A percentile compares a stretch with the other conserved stretches of the same genome.
Conservation (phyloP, 2,113 vertebrate species). For the Emydocephalus ijimae region DNA sequence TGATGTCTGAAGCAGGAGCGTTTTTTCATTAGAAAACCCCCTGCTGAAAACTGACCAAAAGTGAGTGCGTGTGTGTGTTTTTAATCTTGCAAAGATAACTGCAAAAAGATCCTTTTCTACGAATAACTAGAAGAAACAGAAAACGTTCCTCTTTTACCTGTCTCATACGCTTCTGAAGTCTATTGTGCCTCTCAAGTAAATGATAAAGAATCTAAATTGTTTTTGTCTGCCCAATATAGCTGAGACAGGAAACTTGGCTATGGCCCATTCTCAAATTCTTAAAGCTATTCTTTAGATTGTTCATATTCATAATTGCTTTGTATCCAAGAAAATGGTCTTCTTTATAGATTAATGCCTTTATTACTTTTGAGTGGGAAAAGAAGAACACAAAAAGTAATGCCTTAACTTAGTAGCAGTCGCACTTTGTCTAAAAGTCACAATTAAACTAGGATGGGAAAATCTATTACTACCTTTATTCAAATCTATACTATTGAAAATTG, state of each 20-base stretch:
- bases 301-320: not conserved
- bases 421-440: constrained; percentile 4
- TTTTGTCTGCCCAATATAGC: not conserved
- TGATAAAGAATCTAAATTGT: not conserved
- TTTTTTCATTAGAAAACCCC: constrained; percentile 68
- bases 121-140: constrained; percentile 61
- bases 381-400: not conserved
- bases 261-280: not conserved
- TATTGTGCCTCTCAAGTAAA: not conserved
- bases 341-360: not conserved
- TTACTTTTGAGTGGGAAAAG: not conserved
- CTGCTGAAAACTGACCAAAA: constrained; percentile 67
- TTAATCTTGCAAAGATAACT: constrained; percentile 55
- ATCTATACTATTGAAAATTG: not conserved
- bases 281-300: constrained; percentile 5
- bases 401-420: not conserved
- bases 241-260: not conserved
- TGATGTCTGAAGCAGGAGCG: constrained; percentile 64
- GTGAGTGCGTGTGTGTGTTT: constrained; percentile 35
- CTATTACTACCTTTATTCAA: not conserved
- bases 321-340: not conserved
- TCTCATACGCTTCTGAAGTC: constrained; percentile 38
- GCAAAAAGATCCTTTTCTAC: constrained; percentile 57
- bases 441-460: not conserved
- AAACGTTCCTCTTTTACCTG: constrained; percentile 43